Evolutionary conservation across 1,140 invertebrate genomes (phyloP).

Genomic region (Apolygus lucorum): DNA sequence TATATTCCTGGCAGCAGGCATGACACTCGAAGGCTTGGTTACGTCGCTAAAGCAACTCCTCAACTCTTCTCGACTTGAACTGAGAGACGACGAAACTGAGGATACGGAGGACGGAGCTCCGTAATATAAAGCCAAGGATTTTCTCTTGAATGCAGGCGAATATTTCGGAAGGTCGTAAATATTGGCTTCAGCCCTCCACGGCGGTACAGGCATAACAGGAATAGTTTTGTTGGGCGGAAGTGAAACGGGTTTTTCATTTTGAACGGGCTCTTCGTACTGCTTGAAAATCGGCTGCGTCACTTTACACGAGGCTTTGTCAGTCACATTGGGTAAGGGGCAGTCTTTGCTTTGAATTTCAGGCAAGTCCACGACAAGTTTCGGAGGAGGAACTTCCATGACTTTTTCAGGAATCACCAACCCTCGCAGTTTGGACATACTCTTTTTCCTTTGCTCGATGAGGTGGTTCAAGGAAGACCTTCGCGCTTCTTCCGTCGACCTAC

Average conservation of each 20-base stretch:
- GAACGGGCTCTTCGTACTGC: neutral
- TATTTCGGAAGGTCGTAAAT: conserved; percentile 61
- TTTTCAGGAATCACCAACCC: conserved; percentile 78
- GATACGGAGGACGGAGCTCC: conserved; percentile 39
- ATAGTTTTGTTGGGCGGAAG: conserved; percentile 21
- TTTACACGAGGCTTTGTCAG: conserved; percentile 22
- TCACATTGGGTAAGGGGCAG: conserved; percentile 23
- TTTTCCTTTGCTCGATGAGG: conserved; percentile 66
- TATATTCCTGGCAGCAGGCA: neutral
- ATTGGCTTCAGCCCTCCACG: conserved; percentile 45
- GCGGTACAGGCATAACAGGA: conserved; percentile 31
- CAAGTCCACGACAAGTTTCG: conserved; percentile 51
- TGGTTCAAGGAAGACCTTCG: conserved; percentile 51
- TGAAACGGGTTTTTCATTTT: neutral
- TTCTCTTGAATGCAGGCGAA: conserved; percentile 72
- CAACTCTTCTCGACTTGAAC: conserved; percentile 34
- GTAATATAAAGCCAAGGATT: conserved; percentile 56
- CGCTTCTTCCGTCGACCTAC: conserved; percentile 26
- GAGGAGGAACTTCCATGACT: conserved; percentile 42
- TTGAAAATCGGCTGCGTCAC: conserved; percentile 27
- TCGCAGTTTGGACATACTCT: conserved; percentile 70
- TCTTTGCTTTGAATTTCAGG: conserved; percentile 71
- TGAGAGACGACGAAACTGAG: conserved; percentile 34
- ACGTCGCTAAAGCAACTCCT: conserved; percentile 29
- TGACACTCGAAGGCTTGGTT: conserved; percentile 9